Conservation (phyloP, 2,888 invertebrate species). For the Heteromyza rotundicornis region DNA sequence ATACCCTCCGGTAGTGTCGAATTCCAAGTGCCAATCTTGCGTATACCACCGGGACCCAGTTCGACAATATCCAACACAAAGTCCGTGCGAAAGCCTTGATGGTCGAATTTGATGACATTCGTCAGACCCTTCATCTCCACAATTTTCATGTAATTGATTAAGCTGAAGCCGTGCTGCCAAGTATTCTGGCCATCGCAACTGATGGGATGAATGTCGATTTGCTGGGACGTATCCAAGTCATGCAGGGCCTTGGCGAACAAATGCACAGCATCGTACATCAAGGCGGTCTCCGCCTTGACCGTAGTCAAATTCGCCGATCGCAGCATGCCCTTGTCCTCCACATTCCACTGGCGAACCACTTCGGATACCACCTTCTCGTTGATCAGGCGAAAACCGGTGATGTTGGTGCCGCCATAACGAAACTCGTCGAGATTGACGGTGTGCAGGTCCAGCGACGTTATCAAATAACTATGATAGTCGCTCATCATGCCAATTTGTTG, state of each 20-base stretch:
- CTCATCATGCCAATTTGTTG: conserved; percentile 98
- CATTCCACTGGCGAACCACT: conserved; percentile 81
- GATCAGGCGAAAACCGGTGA: conserved; percentile 89
- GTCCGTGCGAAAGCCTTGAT: conserved; percentile 90
- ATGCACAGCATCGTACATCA: conserved; percentile 96
- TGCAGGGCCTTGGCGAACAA: conserved; percentile 92
- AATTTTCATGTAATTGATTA: conserved; percentile 96
- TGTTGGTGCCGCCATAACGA: conserved; percentile 93
- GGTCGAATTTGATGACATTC: conserved; percentile 91
- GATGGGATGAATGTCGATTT: conserved; percentile 85
- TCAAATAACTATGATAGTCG: conserved; percentile 91
- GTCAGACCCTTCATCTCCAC: conserved; percentile 94
- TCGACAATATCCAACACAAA: conserved; percentile 92
- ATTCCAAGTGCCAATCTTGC: conserved; percentile 88
- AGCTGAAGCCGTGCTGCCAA: conserved; percentile 92
- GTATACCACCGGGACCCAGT: conserved; percentile 80
- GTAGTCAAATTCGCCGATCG: conserved; percentile 60
- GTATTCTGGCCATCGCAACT: conserved; percentile 88
- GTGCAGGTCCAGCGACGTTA: conserved; percentile 90
- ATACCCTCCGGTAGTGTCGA: conserved; percentile 77
- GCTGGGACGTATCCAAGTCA: conserved; percentile 87
- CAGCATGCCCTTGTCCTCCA: conserved; percentile 74
- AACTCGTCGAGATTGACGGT: conserved; percentile 92
- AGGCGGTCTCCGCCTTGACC: conserved; percentile 80
- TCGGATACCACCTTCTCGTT: conserved; percentile 84